Percentiles rank a stretch among this genome's conserved stretches.
phyloP scores from a whole-genome alignment of 2,113 vertebrate genomes.

The Oostethus manadensis region DNA sequence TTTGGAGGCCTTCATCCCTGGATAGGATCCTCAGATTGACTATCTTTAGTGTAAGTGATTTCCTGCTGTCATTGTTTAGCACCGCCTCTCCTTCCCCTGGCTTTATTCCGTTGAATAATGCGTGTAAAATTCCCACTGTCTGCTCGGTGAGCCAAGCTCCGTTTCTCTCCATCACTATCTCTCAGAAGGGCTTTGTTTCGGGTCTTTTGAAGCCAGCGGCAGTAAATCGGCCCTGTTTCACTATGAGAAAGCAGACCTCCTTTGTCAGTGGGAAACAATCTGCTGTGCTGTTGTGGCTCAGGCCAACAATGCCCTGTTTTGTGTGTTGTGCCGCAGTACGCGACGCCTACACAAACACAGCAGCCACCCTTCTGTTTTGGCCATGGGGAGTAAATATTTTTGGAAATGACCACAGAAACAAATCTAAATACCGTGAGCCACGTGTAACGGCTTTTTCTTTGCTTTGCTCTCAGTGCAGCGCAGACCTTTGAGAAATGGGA shows the following conservation, averaged over 20 bases:
- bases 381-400: constrained; percentile 61
- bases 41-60: constrained; percentile 34
- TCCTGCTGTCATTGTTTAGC: constrained; percentile 13
- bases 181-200: constrained; percentile 55
- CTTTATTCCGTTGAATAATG: constrained; percentile 44
- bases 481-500: not conserved
- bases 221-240: constrained; percentile 57
- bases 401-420: constrained; percentile 38
- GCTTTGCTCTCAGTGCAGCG: constrained; percentile 1
- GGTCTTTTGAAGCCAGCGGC: constrained; percentile 64
- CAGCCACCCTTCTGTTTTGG: constrained; percentile 45
- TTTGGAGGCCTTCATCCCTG: constrained; percentile 1
- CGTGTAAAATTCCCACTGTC: constrained; percentile 36
- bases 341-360: not conserved
- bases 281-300: constrained; percentile 54
- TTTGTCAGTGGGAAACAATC: constrained; percentile 72
- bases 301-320: constrained; percentile 56
- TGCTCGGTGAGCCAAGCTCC: constrained; percentile 44
- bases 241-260: constrained; percentile 64
- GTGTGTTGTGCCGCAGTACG: constrained; percentile 32
- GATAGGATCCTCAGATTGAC: constrained; percentile 21
- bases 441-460: constrained; percentile 21
- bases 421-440: constrained; percentile 38
- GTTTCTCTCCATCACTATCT: not conserved
- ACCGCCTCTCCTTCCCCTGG: constrained; percentile 8